Evolutionary conservation across 2,797 vertebrate genomes (phyloP).

Genomic region (Megalops cyprinoides): DNA sequence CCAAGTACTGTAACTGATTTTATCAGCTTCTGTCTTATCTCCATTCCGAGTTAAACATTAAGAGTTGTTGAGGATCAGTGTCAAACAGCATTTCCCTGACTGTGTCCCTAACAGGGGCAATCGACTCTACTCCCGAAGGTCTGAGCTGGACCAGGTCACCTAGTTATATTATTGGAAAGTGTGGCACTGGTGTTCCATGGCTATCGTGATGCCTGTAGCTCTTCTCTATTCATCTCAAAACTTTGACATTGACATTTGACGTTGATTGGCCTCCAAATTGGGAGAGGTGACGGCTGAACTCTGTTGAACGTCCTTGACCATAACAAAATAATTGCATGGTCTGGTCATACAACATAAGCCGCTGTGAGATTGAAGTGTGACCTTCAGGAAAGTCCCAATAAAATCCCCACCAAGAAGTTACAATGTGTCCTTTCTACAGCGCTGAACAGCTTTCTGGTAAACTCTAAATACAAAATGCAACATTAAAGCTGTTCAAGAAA

Average conservation of each 20-base stretch:
- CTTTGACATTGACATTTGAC: too few species aligned
- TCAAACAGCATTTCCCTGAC: too few species aligned
- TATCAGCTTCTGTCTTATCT: slow-evolving; percentile 25
- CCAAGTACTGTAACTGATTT: slow-evolving; percentile 45
- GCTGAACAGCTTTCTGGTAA: background rate
- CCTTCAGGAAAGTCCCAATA: background rate
- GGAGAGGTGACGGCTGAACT: background rate
- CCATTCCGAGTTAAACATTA: background rate
- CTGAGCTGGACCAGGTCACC: too few species aligned
- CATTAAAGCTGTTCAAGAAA: background rate
- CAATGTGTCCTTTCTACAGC: background rate
- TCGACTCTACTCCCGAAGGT: too few species aligned
- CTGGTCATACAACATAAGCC: background rate
- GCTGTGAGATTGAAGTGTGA: background rate
- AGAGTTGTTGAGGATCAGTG: too few species aligned
- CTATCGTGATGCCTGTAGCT: background rate
- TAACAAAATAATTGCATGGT: background rate
- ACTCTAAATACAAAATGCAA: background rate
- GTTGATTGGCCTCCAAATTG: too few species aligned
- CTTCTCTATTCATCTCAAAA: background rate
- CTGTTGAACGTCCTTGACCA: background rate
- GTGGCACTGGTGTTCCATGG: background rate
- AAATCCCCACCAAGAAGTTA: background rate
- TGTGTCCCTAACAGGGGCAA: too few species aligned
- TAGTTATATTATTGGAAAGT: too few species aligned